Evolutionary conservation across 2,113 vertebrate genomes (phyloP).

Genomic region (Percopsis transmontana): DNA sequence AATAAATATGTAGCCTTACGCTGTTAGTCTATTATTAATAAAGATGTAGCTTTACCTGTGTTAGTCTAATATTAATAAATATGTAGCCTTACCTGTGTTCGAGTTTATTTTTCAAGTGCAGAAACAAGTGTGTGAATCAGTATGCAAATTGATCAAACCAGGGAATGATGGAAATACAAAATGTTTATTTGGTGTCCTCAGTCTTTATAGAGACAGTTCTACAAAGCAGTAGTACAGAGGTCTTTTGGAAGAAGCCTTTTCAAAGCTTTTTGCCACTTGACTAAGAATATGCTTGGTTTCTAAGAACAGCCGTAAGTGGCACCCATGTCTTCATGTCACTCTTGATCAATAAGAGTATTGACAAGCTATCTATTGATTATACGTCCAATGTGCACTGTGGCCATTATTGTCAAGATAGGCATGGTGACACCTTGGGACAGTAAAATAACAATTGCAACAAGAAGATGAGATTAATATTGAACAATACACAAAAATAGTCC

Average conservation of each 20-base stretch:
- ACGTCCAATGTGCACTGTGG: constrained; percentile 50
- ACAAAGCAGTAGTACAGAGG: constrained; percentile 76
- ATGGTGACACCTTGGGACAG: constrained; percentile 62
- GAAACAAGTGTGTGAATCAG: constrained; percentile 4
- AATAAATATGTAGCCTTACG: too few relatives aligned
- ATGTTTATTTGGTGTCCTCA: constrained; percentile 41
- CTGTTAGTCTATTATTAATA: too few relatives aligned
- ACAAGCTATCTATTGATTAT: constrained; percentile 38
- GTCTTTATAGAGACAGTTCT: constrained; percentile 72
- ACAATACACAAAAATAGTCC: constrained; percentile 57
- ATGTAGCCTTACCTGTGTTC: neutral
- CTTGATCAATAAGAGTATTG: constrained; percentile 22
- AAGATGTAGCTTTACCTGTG: too few relatives aligned
- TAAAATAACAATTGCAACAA: constrained; percentile 52
- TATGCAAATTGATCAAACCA: constrained; percentile 30
- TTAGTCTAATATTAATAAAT: too few relatives aligned
- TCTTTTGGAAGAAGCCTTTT: constrained; percentile 47
- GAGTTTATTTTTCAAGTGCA: neutral
- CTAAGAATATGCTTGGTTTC: constrained; percentile 31
- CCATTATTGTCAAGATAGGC: constrained; percentile 36
- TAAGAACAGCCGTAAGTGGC: constrained; percentile 38
- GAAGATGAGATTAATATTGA: constrained; percentile 65
- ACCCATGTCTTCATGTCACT: constrained; percentile 31
- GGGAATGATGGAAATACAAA: constrained; percentile 48
- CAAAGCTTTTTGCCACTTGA: constrained; percentile 46